Base-by-base conservation (phyloP, 2,888 invertebrate genomes). In the Napeogenes inachia region DNA sequence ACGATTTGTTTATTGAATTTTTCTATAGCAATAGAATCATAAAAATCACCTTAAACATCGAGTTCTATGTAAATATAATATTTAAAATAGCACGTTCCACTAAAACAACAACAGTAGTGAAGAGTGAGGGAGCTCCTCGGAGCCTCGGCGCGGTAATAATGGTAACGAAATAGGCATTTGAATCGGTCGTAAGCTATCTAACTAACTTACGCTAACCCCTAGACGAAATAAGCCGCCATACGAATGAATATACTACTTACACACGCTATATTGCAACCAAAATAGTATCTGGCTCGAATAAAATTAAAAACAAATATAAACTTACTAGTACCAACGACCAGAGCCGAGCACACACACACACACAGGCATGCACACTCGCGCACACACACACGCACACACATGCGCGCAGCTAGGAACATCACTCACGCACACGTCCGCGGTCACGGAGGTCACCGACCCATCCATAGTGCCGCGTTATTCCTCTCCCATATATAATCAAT, bases 251-350 rank as follows among this genome's bases (percentile, higher is more conserved):
- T 58, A 60, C 45, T 46, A 59, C 61, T 60, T 62, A 58, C 54
- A 56, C 61, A 60, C 63, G 60, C 57, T 57, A 70, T 72, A 77
- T 76, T 72, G 81, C 80, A 79, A 81, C 75, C 76, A 70, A 76
- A 75, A 72, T 78, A 77, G 78, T 79, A 81, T 82, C 77, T 78
- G 76, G 71, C 77, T 81, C 80, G 63, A 86, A 85, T 86, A 86
- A 86, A 71, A 86, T 85, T 76, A 76, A 75, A 75, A 76, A 76
- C 76, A 75, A 76, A 55, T 67, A 58, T 68, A 61, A 68, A 60
- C 66, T 56, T 50, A 56, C 47, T 53, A 59, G 46, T 57, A 63
- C 46, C 60, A 45, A 61, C 60, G 58, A 59, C 59, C 61, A 57
- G 45, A 60, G 67, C 50, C 61, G 57, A 58, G 42, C 54, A 54